phyloP scores from a whole-genome alignment of 2,888 invertebrate genomes.

The Nebria salina region DNA sequence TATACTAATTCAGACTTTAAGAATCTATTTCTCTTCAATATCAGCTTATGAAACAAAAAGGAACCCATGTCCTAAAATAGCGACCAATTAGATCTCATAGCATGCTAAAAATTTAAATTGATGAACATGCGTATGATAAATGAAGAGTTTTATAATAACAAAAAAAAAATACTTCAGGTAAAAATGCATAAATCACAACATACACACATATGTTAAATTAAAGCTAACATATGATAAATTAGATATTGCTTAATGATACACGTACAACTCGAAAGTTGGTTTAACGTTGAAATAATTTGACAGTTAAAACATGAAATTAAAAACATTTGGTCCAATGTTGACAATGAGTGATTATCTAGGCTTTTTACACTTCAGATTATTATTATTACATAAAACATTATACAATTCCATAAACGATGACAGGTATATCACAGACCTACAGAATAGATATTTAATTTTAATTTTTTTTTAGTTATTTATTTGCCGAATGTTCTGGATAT shows the following conservation, averaged over 20 bases:
- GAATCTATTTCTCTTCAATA: conserved; percentile 32
- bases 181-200: conserved; percentile 37
- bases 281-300: conserved; percentile 21
- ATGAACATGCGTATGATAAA: conserved; percentile 4
- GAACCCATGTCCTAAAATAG: background rate
- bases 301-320: conserved; percentile 19
- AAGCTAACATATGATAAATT: background rate
- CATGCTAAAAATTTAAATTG: background rate
- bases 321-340: conserved; percentile 43
- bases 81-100: background rate
- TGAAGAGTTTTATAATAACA: conserved; percentile 16
- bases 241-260: conserved; percentile 44
- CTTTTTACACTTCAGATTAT: conserved; percentile 30
- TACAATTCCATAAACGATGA: conserved; percentile 49
- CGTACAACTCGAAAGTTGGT: conserved; percentile 29
- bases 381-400: conserved; percentile 44
- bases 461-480: conserved; percentile 18
- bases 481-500: conserved; percentile 30
- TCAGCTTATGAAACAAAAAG: background rate
- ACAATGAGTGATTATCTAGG: conserved; percentile 46
- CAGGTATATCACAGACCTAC: conserved; percentile 65
- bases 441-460: conserved; percentile 56
- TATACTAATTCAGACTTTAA: conserved; percentile 37
- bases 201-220: conserved; percentile 6
- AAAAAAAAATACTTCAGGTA: conserved; percentile 37